Evolutionary conservation across 2,888 invertebrate genomes (phyloP).

Genomic region (Yponomeuta sedellus): DNA sequence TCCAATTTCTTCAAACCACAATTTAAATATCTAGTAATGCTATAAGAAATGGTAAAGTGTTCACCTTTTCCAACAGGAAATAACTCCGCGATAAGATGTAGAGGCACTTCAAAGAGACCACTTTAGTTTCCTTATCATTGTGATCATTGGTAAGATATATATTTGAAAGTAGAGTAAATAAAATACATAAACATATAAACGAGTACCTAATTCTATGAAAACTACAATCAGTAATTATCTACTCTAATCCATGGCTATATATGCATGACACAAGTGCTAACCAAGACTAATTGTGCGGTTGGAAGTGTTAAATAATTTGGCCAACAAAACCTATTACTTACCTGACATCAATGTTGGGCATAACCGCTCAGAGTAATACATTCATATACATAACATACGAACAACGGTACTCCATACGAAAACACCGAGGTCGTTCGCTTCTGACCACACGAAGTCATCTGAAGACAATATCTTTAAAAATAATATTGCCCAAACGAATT

Average conservation of each 20-base stretch:
- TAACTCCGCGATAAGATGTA: constrained; percentile 1
- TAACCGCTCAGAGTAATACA: not conserved
- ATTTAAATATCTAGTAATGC: not conserved
- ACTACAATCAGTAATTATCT: not conserved
- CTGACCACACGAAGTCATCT: not conserved
- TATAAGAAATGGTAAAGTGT: not conserved
- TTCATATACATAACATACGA: not conserved
- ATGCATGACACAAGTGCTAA: not conserved
- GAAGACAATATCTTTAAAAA: not conserved
- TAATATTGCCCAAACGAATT: constrained; percentile 1
- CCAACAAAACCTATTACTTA: not conserved
- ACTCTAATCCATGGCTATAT: not conserved
- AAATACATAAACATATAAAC: no score
- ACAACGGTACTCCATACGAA: not conserved
- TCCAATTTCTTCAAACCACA: not conserved
- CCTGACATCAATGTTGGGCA: not conserved
- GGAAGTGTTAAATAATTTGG: not conserved
- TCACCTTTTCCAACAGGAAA: not conserved
- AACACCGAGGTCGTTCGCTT: not conserved
- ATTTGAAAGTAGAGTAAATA: not conserved
- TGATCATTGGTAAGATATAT: not conserved
- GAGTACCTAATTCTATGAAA: not conserved
- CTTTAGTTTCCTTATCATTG: not conserved
- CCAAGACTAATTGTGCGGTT: not conserved
- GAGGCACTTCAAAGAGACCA: not conserved